Evolutionary conservation across 2,113 vertebrate species (phyloP).

Genomic region (Recurvirostra avosetta): DNA sequence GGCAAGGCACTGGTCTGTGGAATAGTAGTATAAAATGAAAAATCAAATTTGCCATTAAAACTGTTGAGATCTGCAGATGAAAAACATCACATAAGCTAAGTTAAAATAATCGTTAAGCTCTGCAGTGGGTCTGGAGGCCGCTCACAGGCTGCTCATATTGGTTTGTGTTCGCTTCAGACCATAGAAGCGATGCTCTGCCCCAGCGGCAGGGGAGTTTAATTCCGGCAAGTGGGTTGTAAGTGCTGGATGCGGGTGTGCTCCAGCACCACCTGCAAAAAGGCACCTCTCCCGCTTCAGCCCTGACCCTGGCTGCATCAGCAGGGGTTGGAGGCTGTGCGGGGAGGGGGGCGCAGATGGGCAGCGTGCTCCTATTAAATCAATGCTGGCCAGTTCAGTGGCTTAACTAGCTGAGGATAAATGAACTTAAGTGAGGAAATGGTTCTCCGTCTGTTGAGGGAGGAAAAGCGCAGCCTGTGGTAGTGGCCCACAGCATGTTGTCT

Average conservation of each 20-base stretch:
- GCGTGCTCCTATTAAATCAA: fast-evolving
- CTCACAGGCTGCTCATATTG: not conserved
- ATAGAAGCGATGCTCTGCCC: not conserved
- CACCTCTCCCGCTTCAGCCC: fast-evolving
- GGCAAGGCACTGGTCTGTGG: not conserved
- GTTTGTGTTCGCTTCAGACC: not conserved
- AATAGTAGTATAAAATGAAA: not conserved
- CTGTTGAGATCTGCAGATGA: not conserved
- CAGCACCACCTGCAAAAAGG: not conserved
- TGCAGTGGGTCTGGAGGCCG: not conserved
- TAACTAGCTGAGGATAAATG: not conserved
- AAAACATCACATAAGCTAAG: not conserved
- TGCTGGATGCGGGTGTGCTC: not conserved
- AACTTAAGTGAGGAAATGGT: not conserved
- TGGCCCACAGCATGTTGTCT: not conserved
- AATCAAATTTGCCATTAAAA: not conserved
- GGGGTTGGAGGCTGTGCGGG: not conserved
- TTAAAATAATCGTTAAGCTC: not conserved
- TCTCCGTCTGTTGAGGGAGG: not conserved
- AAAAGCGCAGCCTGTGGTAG: fast-evolving
- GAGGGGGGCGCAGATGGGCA: fast-evolving
- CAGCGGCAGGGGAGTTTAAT: not conserved
- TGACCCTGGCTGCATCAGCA: not conserved
- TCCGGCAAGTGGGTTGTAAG: not conserved
- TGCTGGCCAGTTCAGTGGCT: not conserved